These are phyloP conservation scores for Gryon sp. DNA, from an alignment of 1,140 invertebrate species.

Conservation along the genomic window DNA sequence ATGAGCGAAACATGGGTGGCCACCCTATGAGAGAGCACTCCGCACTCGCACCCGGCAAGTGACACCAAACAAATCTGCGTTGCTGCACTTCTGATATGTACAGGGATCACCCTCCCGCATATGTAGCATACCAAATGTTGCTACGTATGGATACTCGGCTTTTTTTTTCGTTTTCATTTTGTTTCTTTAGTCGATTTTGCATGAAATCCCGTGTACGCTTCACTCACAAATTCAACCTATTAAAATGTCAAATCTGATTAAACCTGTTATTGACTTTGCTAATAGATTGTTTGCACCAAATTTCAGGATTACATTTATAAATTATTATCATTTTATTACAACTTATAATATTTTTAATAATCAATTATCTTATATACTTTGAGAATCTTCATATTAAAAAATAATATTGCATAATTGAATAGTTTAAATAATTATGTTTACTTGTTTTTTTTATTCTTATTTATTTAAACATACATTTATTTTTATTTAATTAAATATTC, in stretches of 20 bases:
- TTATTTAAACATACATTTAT: no score
- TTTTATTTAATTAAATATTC: no score
- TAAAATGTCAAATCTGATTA: constrained; percentile 59
- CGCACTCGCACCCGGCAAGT: constrained; percentile 72
- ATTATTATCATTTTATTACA: neutral
- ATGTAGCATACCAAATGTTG: constrained; percentile 63
- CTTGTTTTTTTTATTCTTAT: no score
- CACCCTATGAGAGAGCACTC: constrained; percentile 64
- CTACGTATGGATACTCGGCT: constrained; percentile 47
- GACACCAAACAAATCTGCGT: constrained; percentile 77
- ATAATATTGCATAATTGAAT: no score
- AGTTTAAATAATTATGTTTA: no score
- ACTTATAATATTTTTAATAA: no score
- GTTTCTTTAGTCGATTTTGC: constrained; percentile 58
- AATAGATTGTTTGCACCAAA: constrained; percentile 33
- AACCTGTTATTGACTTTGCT: constrained; percentile 39
- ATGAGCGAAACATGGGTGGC: constrained; percentile 61
- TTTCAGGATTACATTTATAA: neutral
- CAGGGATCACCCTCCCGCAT: constrained; percentile 59
- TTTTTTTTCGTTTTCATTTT: constrained; percentile 46
- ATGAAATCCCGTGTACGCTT: constrained; percentile 48
- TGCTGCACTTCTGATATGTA: constrained; percentile 64
- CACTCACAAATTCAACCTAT: constrained; percentile 32
- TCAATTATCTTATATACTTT: no score
- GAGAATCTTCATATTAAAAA: no score